Evolutionary conservation across 2,113 vertebrate genomes (phyloP), one percentile per base, ranked within the genome.

Genomic region (Setophaga petechia): DNA sequence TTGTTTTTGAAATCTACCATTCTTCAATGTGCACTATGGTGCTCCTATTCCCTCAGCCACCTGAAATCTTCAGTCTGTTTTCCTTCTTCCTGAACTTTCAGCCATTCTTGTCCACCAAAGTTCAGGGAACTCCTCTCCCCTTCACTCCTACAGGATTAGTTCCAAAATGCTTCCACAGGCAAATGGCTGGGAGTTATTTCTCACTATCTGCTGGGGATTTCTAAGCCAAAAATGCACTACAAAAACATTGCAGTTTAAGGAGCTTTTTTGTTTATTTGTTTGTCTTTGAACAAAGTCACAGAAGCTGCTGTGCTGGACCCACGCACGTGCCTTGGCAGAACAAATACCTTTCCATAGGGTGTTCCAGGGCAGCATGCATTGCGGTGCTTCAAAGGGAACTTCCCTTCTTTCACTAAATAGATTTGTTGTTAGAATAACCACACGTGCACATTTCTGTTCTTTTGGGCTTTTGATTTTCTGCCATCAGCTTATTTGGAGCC

Each of bases 261-360:
- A 87, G 54, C 41, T 65, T 92, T 79, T 54, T 83, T 71, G 37
- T 93, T 87, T 88, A 23, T 82, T 87, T 67, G 49, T 69, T 54
- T 79, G 23, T 25, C 75, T 96, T 84, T 79, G 62, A 89, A 82
- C 25, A 73, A 71, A 92, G 91, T 72, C 74, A 58, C 46, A 76
- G 85, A 87, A 84, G 62, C 86, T 81, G 65, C 80, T 87, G 41
- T 47, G 76, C 89, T 79, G 84, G 74, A 89, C 37, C 51, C 72
- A 62, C 65, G 57, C 63, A 46, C 1, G 4, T 84, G 87, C 67
- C 82, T 73, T 13, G 0, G 41, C 74, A 95, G 69, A 91, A 76
- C 37, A 91, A 87, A 93, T 22, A 75, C 73, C 69, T 72, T 94
- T 84, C 88, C 88, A 90, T 4, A 35, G 94, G 90, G 37, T 90